phyloP scores from a whole-genome alignment of 2,888 invertebrate species.

The Eupithecia vulgata region DNA sequence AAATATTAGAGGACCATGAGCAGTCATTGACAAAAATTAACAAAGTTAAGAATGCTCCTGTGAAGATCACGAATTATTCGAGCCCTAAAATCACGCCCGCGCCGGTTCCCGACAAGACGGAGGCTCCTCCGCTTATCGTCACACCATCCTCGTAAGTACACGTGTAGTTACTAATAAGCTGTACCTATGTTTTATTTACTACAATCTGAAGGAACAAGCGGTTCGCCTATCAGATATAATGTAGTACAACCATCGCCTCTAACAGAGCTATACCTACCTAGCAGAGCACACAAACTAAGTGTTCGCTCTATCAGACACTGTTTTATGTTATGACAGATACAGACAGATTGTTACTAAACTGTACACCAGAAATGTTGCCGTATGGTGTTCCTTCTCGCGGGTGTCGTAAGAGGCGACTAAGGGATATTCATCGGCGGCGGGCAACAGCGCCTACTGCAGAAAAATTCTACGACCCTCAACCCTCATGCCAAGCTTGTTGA shows the following conservation, averaged over 20 bases:
- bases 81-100: slow-evolving; percentile 58
- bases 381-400: no score
- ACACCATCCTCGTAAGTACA: slow-evolving; percentile 62
- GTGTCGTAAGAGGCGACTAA: no score
- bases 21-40: slow-evolving; percentile 53
- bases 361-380: no score
- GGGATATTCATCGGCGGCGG: no score
- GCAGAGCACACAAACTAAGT: neutral
- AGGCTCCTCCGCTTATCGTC: slow-evolving; percentile 57
- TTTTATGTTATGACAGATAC: no score
- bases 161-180: neutral
- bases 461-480: no score
- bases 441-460: no score
- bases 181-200: neutral
- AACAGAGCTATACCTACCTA: neutral
- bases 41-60: slow-evolving; percentile 60
- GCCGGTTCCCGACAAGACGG: slow-evolving; percentile 41
- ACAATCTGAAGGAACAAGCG: neutral
- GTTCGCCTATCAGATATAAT: neutral
- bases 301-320: neutral
- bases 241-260: neutral
- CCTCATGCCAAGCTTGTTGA: no score
- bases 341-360: no score
- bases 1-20: slow-evolving; percentile 64
- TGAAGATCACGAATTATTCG: slow-evolving; percentile 64